Base-by-base conservation (phyloP, 2,888 invertebrate genomes). In the Pseudanteris insignis region DNA sequence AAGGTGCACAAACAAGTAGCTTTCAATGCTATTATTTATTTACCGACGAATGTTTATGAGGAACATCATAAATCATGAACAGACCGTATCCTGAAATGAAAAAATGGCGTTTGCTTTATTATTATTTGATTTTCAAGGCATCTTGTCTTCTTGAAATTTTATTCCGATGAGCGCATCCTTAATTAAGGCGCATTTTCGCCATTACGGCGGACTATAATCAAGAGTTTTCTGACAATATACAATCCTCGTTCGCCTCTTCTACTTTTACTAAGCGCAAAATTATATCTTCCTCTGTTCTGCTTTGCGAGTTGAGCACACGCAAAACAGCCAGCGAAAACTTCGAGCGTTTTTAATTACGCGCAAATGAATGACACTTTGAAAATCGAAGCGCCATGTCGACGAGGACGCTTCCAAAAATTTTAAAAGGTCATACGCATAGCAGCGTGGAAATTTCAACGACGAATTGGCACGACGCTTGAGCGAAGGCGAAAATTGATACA, bases 11-110 rank as follows among this genome's bases (percentile, higher is more conserved):
- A n/a, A n/a, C n/a, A n/a, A n/a, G n/a, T n/a, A n/a, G n/a, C n/a
- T n/a, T n/a, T n/a, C n/a, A n/a, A n/a, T n/a, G n/a, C n/a, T n/a
- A n/a, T n/a, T n/a, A n/a, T n/a, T n/a, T n/a, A n/a, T n/a, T n/a
- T n/a, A n/a, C n/a, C n/a, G n/a, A n/a, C n/a, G n/a, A n/a, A n/a
- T n/a, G n/a, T n/a, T n/a, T n/a, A n/a, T 21, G 54, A 43, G 50
- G 29, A 46, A 24, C 40, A 29, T 34, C 44, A 53, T 57, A 57
- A 62, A 62, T 62, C 57, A 62, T 53, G 43, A 62, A 43, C 11
- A 14, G 2, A 53, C 34, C 12, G 53, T 30, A 44, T 44, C 43
- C 37, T 21, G 7, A 21, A 3, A 46, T 26, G 51, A 53, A 51
- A 51, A 50, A 57, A 59, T 18, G 15, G 14, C 30, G 15, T 41